Conservation (phyloP, 2,113 vertebrate species). For the Corythaeola cristata region DNA sequence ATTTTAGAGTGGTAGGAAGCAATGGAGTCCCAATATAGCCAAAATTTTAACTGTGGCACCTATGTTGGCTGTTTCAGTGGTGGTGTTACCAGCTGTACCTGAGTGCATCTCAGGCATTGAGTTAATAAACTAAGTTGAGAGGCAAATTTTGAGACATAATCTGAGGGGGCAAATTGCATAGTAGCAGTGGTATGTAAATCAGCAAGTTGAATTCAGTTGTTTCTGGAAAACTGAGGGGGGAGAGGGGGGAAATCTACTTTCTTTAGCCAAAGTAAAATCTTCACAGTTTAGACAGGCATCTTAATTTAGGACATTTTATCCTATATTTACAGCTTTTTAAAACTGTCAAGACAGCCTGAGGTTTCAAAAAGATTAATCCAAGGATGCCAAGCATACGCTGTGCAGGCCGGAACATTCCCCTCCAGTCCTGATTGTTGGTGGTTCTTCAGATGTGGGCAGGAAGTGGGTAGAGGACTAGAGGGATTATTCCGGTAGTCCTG, state of each 20-base stretch:
- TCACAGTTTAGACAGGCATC: background rate
- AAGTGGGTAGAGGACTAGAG: background rate
- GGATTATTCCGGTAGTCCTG: background rate
- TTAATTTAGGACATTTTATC: background rate
- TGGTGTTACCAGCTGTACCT: background rate
- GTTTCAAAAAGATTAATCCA: slow-evolving; percentile 22
- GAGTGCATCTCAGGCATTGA: background rate
- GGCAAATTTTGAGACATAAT: background rate
- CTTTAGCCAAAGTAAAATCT: background rate
- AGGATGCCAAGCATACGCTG: background rate
- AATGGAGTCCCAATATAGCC: background rate
- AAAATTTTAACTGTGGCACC: background rate
- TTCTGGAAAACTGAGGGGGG: background rate
- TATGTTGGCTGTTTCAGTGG: background rate
- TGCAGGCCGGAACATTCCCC: background rate
- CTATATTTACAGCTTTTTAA: background rate
- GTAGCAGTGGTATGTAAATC: background rate
- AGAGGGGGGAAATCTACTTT: background rate
- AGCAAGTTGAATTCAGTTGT: background rate
- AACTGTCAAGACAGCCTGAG: background rate
- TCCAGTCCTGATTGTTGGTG: background rate
- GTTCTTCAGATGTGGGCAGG: slow-evolving; percentile 34
- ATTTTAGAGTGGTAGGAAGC: background rate
- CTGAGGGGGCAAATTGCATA: background rate
- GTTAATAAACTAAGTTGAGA: background rate